Evolutionary conservation across 2,113 vertebrate species (phyloP), one percentile per base, ranked within the genome.

Genomic region (Lophochroa leadbeateri): DNA sequence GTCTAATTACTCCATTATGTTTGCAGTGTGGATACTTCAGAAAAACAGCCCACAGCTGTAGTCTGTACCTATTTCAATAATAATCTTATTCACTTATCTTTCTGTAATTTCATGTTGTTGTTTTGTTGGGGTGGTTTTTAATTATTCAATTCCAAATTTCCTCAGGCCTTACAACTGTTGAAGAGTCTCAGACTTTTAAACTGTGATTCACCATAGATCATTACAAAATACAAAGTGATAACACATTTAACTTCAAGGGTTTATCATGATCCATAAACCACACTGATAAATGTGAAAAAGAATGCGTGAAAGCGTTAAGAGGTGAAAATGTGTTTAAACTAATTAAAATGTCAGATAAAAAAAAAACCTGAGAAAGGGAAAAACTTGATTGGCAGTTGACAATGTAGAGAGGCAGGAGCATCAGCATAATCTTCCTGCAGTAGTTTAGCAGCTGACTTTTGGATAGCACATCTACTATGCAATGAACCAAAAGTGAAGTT

Each of bases 251-350:
- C 25, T 86, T 12, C 37, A 77, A 44, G 43, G 3, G 7, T 79
- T 74, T 88, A 67, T 84, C n/a, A 68, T 39, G 23, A 84, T 74
- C 37, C 55, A 60, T 70, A 90, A 95, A 78, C 27, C 10, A 63
- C 2, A 2, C 37, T 55, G 64, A 83, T 83, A 82, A 83, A 78
- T 47, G 23, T 67, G 39, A 78, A 84, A 90, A 77, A 29, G 19
- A 86, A 70, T 50, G 7, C 17, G 60, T 50, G 46, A 75, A 92
- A 81, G 17, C 10, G 0, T 39, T 70, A 53, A 76, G 55, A 85
- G 20, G 24, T 70, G 11, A 4, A 67, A 81, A 58, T 33, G 3
- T 37, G 39, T 71, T 75, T 52, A 61, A 88, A 92, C 5, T 8
- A 24, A 31, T 75, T 78, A 78, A 96, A 96, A 93, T 60, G 3